Percentiles rank a stretch among this genome's conserved stretches.
These are phyloP conservation scores for Phyllopteryx taeniolatus DNA, from an alignment of 2,113 vertebrate species.

Conservation along the genomic window DNA sequence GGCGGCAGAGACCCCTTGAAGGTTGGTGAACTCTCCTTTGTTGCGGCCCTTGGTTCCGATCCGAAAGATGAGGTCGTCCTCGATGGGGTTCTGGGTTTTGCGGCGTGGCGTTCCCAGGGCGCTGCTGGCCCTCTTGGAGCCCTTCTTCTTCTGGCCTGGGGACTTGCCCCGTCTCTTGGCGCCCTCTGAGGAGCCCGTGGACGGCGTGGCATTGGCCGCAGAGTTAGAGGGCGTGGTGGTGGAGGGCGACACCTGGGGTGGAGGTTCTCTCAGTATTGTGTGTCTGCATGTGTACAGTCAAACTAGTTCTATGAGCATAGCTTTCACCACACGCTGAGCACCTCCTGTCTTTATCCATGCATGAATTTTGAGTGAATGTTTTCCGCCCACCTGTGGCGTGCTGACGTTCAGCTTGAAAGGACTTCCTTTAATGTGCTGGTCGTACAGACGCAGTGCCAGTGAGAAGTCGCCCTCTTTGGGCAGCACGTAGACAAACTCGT, in stretches of 20 bases:
- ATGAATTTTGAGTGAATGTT: neutral
- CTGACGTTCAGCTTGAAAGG: constrained; percentile 89
- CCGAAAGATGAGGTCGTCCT: constrained; percentile 94
- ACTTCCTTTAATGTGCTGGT: constrained; percentile 97
- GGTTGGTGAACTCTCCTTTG: constrained; percentile 98
- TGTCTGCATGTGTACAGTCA: too few species aligned
- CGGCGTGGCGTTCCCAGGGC: constrained; percentile 93
- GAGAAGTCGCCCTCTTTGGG: constrained; percentile 94
- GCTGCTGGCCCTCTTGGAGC: constrained; percentile 89
- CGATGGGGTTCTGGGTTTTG: constrained; percentile 91
- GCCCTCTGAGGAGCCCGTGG: constrained; percentile 84
- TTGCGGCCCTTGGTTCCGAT: constrained; percentile 97
- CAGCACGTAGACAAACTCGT: constrained; percentile 90
- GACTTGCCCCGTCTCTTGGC: constrained; percentile 92
- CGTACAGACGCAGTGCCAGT: constrained; percentile 87
- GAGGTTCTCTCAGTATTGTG: too few species aligned
- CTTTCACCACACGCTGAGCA: neutral
- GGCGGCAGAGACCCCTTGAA: constrained; percentile 93
- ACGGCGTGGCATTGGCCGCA: constrained; percentile 69
- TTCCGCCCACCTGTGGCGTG: constrained; percentile 74
- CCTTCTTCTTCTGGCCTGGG: constrained; percentile 92
- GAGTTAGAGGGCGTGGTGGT: constrained; percentile 69
- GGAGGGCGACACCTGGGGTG: constrained; percentile 64
- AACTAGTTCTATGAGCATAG: neutral
- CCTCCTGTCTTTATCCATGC: too few species aligned